Base-by-base conservation (phyloP, 1,140 invertebrate species). In the Cyphomyrmex costatus region DNA sequence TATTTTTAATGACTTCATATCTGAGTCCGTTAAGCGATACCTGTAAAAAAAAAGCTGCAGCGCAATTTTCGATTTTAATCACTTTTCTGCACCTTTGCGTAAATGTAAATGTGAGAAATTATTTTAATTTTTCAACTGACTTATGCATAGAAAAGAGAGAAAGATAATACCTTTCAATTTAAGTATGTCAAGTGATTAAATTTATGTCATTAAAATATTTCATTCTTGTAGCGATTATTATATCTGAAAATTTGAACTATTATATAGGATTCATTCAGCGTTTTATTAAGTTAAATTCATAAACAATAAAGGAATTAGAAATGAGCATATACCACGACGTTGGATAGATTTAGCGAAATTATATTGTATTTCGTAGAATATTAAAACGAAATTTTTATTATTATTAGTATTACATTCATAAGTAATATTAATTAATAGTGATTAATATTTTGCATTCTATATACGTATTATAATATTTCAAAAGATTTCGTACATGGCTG, bases 1-100 rank as follows among this genome's bases (percentile, higher is more conserved):
- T 71, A 89, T 89, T 89, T 89, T 89, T 89, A 89, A 89, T 61
- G 61, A 86, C 56, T 71, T 60, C 68, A 76, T 82, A 89, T 80
- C 70, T 89, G 61, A 86, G 61, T 51, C 61, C 49, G 76, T 86
- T 89, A 89, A 60, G 27, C 51, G 58, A 82, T 42, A 30, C 60
- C 46, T 58, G 24, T 46, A 24, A 36, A 56, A 74, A 76, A 89
- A 66, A n/a, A n/a, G n/a, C 83, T 30, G 46, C 56, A 70, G 7
- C 49, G 53, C 36, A 33, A 85, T 88, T 85, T 85, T 85, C 46
- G 8, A 49, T 83, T 82, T 83, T 83, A 83, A 74, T 83, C 68
- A 74, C 68, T 71, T 73, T 60, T 61, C 33, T 60, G 53, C 68
- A 51, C 33, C 24, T 42, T 56, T 58, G 14, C 36, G 14, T 58